Evolutionary conservation across 2,797 vertebrate genomes (phyloP), one percentile per base, ranked within the genome.

Genomic region (Hypotaenidia okinawae): DNA sequence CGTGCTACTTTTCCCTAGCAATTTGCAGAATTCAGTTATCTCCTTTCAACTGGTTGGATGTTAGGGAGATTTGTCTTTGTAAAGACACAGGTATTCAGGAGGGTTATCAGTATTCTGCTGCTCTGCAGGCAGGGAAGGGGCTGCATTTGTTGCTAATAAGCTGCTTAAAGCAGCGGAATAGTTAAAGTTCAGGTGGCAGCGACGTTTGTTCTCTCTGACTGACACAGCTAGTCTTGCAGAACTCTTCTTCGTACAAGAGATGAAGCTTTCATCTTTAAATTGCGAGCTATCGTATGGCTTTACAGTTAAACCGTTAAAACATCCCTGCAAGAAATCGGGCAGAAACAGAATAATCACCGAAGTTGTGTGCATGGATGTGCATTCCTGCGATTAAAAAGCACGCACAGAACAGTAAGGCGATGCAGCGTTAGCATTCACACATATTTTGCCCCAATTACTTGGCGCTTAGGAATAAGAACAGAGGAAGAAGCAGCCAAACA

Each of bases 181-280:
- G 16, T 74, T 79, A 83, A 57, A 87, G 92, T 84, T 77, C 83
- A 69, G n/a, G 52, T 52, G 74, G 45, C 66, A 73, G 47, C 2
- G 16, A 69, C 30, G 72, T 73, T 87, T 87, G 35, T 72, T 57
- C 52, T 72, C 72, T 67, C 41, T 82, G 70, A 84, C 37, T 66
- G 90, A 47, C 86, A 93, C 94, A 94, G 72, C 32, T 23, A 37
- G 69, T 52, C 62, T 78, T 45, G 35, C 52, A 52, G 76, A 89
- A 73, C 61, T 25, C 2, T 76, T 89, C n/a, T 57, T 72, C 6
- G 8, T 61, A 78, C 73, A 97, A 92, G 91, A 97, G 95, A 97
- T 94, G 95, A 98, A 97, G 96, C 96, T 97, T 97, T 97, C 97
- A 97, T 96, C 95, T 97, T 97, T 95, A 89, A 90, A 78, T 72